Percentiles rank a stretch among this genome's conserved stretches.
These are phyloP conservation scores for Lycodopsis pacificus DNA, from an alignment of 2,797 vertebrate genomes.

Conservation along the genomic window DNA sequence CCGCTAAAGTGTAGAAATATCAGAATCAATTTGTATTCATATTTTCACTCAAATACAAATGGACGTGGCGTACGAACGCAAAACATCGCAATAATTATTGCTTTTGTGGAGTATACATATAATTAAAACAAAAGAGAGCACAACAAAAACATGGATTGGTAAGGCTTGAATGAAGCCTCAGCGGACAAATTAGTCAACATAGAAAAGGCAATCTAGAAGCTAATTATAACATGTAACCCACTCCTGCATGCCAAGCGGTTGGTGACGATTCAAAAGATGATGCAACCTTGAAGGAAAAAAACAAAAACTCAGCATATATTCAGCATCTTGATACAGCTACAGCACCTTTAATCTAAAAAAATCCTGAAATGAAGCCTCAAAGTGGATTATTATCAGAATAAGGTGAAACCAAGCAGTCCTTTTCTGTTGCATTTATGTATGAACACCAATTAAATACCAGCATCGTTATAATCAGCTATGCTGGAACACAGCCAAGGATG, in stretches of 20 bases:
- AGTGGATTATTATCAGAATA: slow-evolving; percentile 19
- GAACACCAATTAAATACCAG: slow-evolving; percentile 57
- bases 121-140: background rate
- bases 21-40: background rate
- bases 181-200: slow-evolving; percentile 37
- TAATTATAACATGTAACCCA: slow-evolving; percentile 60
- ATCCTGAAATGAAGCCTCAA: background rate
- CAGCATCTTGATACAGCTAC: slow-evolving; percentile 32
- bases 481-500: slow-evolving; percentile 32
- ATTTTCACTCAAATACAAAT: background rate
- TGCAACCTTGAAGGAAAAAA: slow-evolving; percentile 34
- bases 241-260: background rate
- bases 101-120: background rate
- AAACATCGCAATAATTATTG: slow-evolving; percentile 4
- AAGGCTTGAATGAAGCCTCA: slow-evolving; percentile 12
- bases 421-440: slow-evolving; percentile 56
- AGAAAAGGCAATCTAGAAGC: slow-evolving; percentile 47
- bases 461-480: slow-evolving; percentile 28
- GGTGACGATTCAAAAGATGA: slow-evolving; percentile 34
- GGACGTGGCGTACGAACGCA: background rate
- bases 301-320: slow-evolving; percentile 24
- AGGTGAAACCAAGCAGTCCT: slow-evolving; percentile 6
- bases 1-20: background rate
- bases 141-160: background rate
- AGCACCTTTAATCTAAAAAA: slow-evolving; percentile 24